A percentile compares a stretch with the other conserved stretches of the same genome.
These are phyloP conservation scores for Parnassius mnemosyne DNA, from an alignment of 2,888 invertebrate species.

Conservation along the genomic window DNA sequence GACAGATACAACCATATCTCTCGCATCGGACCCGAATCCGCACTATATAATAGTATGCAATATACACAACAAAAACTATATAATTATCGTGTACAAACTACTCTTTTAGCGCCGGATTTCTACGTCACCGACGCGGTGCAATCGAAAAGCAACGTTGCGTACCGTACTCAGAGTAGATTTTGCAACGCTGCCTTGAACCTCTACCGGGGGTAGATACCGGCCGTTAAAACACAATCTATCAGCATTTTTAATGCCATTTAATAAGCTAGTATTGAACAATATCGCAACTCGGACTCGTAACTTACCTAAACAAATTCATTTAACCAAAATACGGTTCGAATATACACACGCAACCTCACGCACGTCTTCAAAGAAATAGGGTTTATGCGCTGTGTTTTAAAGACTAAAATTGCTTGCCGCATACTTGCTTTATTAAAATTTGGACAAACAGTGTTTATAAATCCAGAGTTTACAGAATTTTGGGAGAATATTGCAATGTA, in stretches of 20 bases:
- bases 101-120: neutral
- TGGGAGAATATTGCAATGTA: too few species aligned
- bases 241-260: conserved; percentile 44
- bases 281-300: conserved; percentile 30
- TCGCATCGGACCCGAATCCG: conserved; percentile 37
- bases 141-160: conserved; percentile 8
- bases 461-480: too few species aligned
- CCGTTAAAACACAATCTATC: conserved; percentile 23
- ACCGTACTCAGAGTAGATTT: conserved; percentile 8
- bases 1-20: conserved; percentile 56
- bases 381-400: conserved; percentile 1
- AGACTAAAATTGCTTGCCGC: neutral
- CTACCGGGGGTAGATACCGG: neutral
- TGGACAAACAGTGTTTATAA: too few species aligned
- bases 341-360: conserved; percentile 20
- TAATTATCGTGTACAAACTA: conserved; percentile 31
- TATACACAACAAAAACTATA: conserved; percentile 53
- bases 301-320: conserved; percentile 25
- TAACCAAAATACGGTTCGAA: conserved; percentile 21
- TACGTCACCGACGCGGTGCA: neutral
- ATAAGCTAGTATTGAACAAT: conserved; percentile 33
- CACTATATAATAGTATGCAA: conserved; percentile 42
- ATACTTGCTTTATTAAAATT: neutral
- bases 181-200: conserved; percentile 1
- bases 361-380: conserved; percentile 3